These are phyloP conservation scores for Prietella phreatophila DNA, from an alignment of 2,113 vertebrate species.

Conservation along the genomic window DNA sequence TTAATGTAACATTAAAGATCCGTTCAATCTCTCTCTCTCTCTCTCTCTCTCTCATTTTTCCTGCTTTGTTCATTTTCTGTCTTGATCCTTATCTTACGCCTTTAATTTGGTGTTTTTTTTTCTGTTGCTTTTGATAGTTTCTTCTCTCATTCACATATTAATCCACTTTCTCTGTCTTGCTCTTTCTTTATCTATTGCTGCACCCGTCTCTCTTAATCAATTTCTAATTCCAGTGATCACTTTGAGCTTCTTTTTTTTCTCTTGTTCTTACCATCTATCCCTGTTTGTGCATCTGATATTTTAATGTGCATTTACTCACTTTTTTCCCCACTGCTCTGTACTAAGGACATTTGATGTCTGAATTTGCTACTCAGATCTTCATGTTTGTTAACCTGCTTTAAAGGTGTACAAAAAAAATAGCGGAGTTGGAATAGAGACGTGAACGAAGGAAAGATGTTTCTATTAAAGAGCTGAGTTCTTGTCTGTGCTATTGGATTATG, in stretches of 20 bases:
- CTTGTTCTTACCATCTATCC: not conserved
- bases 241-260: not conserved
- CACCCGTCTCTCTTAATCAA: not conserved
- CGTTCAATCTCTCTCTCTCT: not conserved
- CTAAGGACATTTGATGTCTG: not conserved
- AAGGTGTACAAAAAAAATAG: not conserved
- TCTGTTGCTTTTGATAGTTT: not conserved
- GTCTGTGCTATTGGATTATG: not conserved
- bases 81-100: not conserved
- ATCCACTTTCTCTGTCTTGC: not conserved
- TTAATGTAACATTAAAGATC: too few relatives aligned
- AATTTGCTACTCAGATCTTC: not conserved
- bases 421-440: not conserved
- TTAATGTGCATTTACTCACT: constrained; percentile 45
- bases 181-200: not conserved
- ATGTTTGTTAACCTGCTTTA: not conserved
- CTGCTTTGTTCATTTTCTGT: not conserved
- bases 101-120: not conserved
- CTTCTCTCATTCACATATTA: not conserved
- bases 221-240: not conserved
- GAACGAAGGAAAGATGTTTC: not conserved
- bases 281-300: constrained; percentile 49
- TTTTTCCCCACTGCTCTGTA: not conserved
- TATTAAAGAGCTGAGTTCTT: not conserved
- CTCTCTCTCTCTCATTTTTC: not conserved